Evolutionary conservation across 2,797 vertebrate genomes (phyloP), one percentile per base, ranked within the genome.

Genomic region (Pempheris klunzingeri): DNA sequence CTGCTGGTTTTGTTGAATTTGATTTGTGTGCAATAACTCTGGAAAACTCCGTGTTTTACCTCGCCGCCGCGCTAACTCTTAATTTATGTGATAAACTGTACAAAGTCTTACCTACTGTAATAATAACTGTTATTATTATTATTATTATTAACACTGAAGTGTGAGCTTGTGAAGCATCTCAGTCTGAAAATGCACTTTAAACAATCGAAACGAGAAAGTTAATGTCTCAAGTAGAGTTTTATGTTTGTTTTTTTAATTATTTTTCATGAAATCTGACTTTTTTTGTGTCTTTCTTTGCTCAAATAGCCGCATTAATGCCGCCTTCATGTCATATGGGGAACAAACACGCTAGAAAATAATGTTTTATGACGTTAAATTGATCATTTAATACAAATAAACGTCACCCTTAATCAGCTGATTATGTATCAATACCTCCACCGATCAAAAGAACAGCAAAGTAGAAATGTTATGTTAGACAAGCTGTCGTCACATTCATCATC

Each of bases 141-240:
- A 44, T 52, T 70, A 49, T 78, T 50, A 30, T 72, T 67, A 50
- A 83, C 74, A 76, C 69, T 81, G 74, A 78, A 57, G 38, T 57
- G 47, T 74, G 50, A 83, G 83, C 83, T 72, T 77, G 63, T 80
- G 28, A 84, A 74, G 59, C 41, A 18, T 81, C 77, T 88, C 77
- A 61, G 78, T 69, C 74, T 67, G 71, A 79, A 85, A 87, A 90
- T 84, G 92, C 92, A 92, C 92, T 93, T 93, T 93, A 93, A 82
- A 66, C 20, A 9, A 28, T 36, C 0, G 30, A 52, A 43, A 47
- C 0, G 1, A 24, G 41, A 36, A n/a, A n/a, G n/a, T n/a, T n/a
- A n/a, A n/a, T 32, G 32, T 70, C 55, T 52, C 47, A 38, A 2
- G 32, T 52, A 39, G 32, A 14, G 4, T 60, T 61, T 57, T 1